Conservation (phyloP, 2,113 vertebrate species). For the Cyrtonyx montezumae region DNA sequence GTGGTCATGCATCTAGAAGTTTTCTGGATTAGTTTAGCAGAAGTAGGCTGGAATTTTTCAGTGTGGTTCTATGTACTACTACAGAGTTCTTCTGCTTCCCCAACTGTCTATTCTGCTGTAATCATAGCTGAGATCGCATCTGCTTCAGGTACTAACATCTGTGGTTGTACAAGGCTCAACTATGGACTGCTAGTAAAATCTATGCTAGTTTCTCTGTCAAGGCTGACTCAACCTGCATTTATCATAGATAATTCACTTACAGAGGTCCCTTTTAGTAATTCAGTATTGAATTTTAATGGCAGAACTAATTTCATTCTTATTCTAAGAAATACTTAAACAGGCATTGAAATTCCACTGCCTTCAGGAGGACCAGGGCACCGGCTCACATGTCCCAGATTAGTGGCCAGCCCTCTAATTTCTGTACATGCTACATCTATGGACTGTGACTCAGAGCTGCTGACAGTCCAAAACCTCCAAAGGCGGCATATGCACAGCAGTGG, state of each 20-base stretch:
- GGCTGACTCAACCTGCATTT: neutral
- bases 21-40: neutral
- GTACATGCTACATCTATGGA: neutral
- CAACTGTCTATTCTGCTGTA: neutral
- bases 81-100: neutral
- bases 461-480: neutral
- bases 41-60: neutral
- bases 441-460: neutral
- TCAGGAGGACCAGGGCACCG: neutral
- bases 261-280: neutral
- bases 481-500: accelerated
- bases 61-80: accelerated
- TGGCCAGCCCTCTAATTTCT: neutral
- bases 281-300: neutral
- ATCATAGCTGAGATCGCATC: neutral
- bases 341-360: neutral
- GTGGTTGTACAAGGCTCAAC: neutral
- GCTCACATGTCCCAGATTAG: neutral
- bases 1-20: neutral
- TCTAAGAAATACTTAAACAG: neutral
- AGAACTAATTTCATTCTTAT: neutral
- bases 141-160: neutral
- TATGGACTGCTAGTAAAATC: neutral
- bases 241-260: neutral
- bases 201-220: neutral